These are phyloP conservation scores for Andricus quercusramuli DNA, from an alignment of 2,888 invertebrate species.

Conservation along the genomic window DNA sequence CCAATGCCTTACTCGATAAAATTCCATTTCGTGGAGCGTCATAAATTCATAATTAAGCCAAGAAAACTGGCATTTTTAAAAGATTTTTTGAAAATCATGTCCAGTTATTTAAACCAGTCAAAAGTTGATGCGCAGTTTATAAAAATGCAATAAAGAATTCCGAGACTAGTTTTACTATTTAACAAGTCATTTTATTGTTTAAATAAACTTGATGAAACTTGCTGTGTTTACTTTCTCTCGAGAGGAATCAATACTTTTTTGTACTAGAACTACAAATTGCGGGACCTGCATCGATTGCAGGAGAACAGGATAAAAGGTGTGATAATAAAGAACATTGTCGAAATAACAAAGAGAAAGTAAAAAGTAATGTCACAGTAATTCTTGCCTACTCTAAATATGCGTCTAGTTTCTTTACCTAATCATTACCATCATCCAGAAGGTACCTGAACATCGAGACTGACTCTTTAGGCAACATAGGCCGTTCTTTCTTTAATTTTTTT, in stretches of 20 bases:
- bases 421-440: not conserved
- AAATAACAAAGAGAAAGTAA: not conserved
- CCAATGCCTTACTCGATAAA: too few relatives aligned
- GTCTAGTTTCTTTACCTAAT: not conserved
- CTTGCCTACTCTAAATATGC: not conserved
- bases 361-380: slow-evolving; percentile 1
- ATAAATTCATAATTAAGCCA: too few relatives aligned
- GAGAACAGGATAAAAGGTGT: not conserved
- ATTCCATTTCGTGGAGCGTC: too few relatives aligned
- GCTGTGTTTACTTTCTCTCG: not conserved
- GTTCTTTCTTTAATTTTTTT: not conserved
- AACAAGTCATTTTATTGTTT: not conserved
- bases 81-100: too few relatives aligned
- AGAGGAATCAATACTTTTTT: not conserved
- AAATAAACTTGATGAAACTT: not conserved
- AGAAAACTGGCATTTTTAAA: too few relatives aligned
- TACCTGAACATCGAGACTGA: not conserved
- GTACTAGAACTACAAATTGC: not conserved
- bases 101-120: too few relatives aligned
- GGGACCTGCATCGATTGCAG: not conserved
- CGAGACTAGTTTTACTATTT: not conserved
- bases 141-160: too few relatives aligned
- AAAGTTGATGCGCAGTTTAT: too few relatives aligned
- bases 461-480: not conserved
- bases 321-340: not conserved